Base-by-base conservation (phyloP, 2,113 vertebrate species). In the Pyrgilauda ruficollis region DNA sequence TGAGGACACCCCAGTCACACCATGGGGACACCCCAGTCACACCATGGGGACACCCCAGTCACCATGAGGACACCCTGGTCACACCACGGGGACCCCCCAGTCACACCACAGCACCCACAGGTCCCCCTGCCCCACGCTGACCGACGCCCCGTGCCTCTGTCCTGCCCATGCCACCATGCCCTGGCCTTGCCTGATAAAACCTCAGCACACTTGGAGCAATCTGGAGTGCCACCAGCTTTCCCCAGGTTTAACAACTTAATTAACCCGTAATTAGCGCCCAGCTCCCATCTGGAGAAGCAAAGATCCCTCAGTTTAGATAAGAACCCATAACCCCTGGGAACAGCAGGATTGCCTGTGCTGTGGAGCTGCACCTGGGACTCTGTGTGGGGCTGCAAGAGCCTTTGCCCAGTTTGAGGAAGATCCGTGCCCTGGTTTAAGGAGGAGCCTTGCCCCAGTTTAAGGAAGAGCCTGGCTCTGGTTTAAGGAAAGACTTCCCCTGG, bases 101-200 rank as follows among this genome's bases (percentile, higher is more conserved):
- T 4, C 5, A 59, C 41, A n/a, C 26, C 47, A 18, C 28, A 10
- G 28, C 49, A 72, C 35, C 58, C 74, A 12, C 37, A 33, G 23
- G 23, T 24, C 8, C 14, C 43, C 55, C 35, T 44, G 39, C 31
- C 50, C 31, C 6, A 0, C 2, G 1, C 46, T 41, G 75, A 43
- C 22, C 17, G 3, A 14, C 5, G 4, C 69, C 69, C 33, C 5
- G 2, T 4, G 53, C 14, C 33, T 46, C 53, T 31, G 46, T 10
- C 69, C 82, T 12, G 31, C 20, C 43, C 9, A 4, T 47, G 11
- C 13, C 47, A 7, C 3, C 63, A 7, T 3, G 1, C 31, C 26
- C 72, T 21, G 17, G 7, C 44, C 49, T 62, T 20, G 43, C 8
- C 6, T 37, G 39, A 35, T 22, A 52, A 37, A 27, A 62, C 11